phyloP scores from a whole-genome alignment of 2,888 invertebrate species.

The Drosophila imparisetae region DNA sequence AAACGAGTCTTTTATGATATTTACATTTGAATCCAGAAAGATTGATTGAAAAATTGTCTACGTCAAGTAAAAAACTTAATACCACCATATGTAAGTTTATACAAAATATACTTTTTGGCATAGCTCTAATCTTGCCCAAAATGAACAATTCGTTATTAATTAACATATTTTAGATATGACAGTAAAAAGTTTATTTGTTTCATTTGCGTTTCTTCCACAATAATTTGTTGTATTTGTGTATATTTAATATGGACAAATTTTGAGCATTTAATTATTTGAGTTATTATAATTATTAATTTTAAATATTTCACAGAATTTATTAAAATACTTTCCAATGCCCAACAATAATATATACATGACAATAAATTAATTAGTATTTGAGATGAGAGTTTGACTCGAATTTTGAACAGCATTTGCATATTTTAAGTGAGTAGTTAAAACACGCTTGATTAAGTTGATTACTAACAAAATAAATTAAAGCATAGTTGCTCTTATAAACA shows the following conservation, averaged over 20 bases:
- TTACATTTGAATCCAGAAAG: conserved; percentile 28
- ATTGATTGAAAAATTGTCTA: conserved; percentile 14
- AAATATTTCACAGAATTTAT: not conserved
- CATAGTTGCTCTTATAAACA: not conserved
- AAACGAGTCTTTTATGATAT: conserved; percentile 21
- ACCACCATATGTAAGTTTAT: not conserved
- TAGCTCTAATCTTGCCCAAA: conserved; percentile 20
- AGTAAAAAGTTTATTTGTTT: not conserved
- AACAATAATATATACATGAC: not conserved
- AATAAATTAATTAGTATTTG: not conserved
- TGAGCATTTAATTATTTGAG: not conserved
- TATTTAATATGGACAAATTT: not conserved
- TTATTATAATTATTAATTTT: not conserved
- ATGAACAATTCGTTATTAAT: conserved; percentile 10
- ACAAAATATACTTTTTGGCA: conserved; percentile 7
- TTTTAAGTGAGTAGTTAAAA: not conserved
- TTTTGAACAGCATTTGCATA: not conserved
- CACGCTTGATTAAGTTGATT: not conserved
- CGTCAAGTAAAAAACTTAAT: conserved; percentile 19
- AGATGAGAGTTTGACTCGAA: not conserved
- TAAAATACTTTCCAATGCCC: not conserved
- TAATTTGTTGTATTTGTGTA: not conserved
- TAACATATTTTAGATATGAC: conserved; percentile 10
- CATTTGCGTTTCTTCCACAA: not conserved
- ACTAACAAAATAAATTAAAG: not conserved